Evolutionary conservation across 2,888 invertebrate genomes (phyloP), one percentile per base, ranked within the genome.

Genomic region (Chrysodeixis includens): DNA sequence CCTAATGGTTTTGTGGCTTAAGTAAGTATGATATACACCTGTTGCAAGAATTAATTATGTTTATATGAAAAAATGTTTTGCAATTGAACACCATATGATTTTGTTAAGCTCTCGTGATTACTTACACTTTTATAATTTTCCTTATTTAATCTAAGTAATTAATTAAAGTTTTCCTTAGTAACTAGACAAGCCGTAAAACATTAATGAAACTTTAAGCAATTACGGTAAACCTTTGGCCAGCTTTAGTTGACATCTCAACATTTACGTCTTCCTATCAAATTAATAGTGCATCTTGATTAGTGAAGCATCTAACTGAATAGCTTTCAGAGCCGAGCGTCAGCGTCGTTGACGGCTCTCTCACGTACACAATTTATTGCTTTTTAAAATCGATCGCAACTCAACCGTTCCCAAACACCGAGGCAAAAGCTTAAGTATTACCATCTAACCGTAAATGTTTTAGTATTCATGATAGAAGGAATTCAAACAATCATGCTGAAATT

Each of bases 321-420:
- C 79, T 82, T 71, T 54, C 10, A 40, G 63, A 66, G 62, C 79
- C 71, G 70, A 74, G 76, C 57, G 65, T 61, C 52, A 51, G 71
- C 80, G 75, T 75, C 62, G 32, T 68, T 66, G 51, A 56, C 44
- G 70, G 62, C 66, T 59, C 69, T 69, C 80, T 80, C 87, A 89
- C 87, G 88, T 90, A 78, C 87, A 74, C 81, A 83, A 87, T 89
- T 90, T 88, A 88, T 83, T 77, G 83, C 86, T 84, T 78, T 73
- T 81, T 87, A 87, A 83, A 83, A 80, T 63, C 73, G 69, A 78
- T 74, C 75, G 78, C 72, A 77, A 73, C 69, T 68, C 74, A 67
- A 74, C 62, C 59, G 53, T 62, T 62, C 54, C 46, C 32, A 68
- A 72, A 67, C 71, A 60, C 68, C 68, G 66, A 75, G 66, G 61